phyloP scores from a whole-genome alignment of 2,113 vertebrate species.

The Pelmatolapia mariae region DNA sequence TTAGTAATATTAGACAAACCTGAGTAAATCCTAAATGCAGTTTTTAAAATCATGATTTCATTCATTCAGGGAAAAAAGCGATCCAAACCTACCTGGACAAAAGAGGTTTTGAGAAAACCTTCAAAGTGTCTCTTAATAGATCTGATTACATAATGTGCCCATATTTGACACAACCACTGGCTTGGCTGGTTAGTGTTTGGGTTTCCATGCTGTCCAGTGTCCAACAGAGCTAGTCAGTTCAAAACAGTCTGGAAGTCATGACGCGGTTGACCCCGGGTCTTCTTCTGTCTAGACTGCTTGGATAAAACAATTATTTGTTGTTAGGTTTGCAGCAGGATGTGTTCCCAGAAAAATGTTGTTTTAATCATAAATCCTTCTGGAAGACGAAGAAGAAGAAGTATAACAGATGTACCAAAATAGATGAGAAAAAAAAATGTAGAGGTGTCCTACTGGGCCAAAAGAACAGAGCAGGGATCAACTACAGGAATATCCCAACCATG shows the following conservation, averaged over 20 bases:
- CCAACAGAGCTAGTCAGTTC: conserved; percentile 55
- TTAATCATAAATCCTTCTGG: neutral
- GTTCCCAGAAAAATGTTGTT: conserved; percentile 8
- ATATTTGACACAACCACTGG: conserved; percentile 27
- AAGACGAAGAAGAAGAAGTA: neutral
- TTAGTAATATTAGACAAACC: neutral
- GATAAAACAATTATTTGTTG: neutral
- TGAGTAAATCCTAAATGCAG: neutral
- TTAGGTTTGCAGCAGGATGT: neutral
- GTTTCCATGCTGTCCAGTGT: conserved; percentile 55
- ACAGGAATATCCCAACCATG: neutral
- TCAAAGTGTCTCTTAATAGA: neutral
- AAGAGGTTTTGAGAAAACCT: neutral
- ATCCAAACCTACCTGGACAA: neutral
- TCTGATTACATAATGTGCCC: conserved; percentile 33
- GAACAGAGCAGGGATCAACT: neutral
- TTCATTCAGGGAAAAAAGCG: rapidly evolving
- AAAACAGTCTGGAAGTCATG: conserved; percentile 56
- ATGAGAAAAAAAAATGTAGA: neutral
- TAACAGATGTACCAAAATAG: neutral
- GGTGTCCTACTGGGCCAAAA: neutral
- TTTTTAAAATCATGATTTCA: neutral
- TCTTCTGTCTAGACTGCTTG: conserved; percentile 30
- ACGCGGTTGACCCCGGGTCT: conserved; percentile 9
- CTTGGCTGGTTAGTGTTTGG: conserved; percentile 47